Evolutionary conservation across 2,113 vertebrate genomes (phyloP).

Genomic region (Pimephales promelas): DNA sequence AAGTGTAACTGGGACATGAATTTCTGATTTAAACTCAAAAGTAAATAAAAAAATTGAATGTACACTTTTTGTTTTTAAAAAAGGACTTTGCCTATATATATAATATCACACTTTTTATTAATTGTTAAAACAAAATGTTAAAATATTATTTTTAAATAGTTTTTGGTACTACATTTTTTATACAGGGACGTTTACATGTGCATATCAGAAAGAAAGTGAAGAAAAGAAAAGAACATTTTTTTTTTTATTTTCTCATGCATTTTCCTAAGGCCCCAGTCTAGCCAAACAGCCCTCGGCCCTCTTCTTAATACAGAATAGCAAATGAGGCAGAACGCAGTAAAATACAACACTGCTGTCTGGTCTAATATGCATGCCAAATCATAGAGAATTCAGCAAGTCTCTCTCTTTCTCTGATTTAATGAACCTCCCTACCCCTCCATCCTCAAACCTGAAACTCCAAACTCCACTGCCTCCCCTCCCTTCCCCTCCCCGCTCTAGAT

Average conservation of each 20-base stretch:
- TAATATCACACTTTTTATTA: too few species aligned
- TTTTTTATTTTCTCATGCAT: not conserved
- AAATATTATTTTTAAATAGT: not conserved
- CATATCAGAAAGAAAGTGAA: slow-evolving; percentile 13
- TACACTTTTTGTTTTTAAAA: too few species aligned
- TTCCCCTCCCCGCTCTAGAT: slow-evolving; percentile 66
- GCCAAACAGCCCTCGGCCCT: slow-evolving; percentile 68
- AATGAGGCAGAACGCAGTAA: slow-evolving; percentile 77
- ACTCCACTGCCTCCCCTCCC: slow-evolving; percentile 62
- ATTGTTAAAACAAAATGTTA: too few species aligned
- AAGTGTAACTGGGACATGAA: too few species aligned
- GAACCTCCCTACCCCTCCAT: slow-evolving; percentile 32
- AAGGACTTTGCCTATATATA: too few species aligned
- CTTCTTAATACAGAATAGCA: slow-evolving; percentile 76
- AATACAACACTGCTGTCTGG: slow-evolving; percentile 68
- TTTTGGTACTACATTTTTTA: slow-evolving; percentile 33
- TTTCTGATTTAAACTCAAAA: too few species aligned
- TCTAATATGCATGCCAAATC: slow-evolving; percentile 87
- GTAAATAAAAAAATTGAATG: too few species aligned
- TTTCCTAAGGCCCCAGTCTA: slow-evolving; percentile 66
- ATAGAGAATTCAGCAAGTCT: slow-evolving; percentile 75
- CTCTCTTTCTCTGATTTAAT: slow-evolving; percentile 45
- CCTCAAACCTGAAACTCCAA: slow-evolving; percentile 45
- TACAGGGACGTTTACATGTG: not conserved
- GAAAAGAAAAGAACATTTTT: slow-evolving; percentile 22